Conservation (phyloP, 1,140 invertebrate genomes). For the Anadara kagoshimensis region DNA sequence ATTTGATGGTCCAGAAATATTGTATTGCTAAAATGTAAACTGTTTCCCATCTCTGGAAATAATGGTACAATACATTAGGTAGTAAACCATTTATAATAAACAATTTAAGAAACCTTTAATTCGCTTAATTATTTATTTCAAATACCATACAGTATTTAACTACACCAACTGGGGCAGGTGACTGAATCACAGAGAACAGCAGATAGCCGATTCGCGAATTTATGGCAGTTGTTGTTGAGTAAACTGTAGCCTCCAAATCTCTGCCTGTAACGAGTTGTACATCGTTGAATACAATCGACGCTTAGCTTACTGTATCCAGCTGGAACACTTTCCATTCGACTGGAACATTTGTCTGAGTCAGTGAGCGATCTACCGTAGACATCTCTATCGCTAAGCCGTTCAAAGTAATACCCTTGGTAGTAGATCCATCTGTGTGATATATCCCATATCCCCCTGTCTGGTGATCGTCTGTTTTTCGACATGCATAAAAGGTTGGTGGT, state of each 20-base stretch:
- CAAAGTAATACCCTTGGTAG: neutral
- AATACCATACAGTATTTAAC: no score
- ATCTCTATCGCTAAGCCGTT: neutral
- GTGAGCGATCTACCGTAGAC: no score
- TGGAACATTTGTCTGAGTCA: neutral
- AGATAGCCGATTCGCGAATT: constrained; percentile 10
- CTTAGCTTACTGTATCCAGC: constrained; percentile 11
- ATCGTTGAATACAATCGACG: constrained; percentile 3
- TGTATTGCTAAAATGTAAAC: no score
- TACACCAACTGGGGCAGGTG: constrained; percentile 8
- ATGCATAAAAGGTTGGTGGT: neutral
- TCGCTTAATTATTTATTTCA: no score
- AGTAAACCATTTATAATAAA: no score
- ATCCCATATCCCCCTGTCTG: neutral
- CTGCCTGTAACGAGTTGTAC: neutral
- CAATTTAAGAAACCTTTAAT: no score
- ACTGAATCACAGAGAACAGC: neutral
- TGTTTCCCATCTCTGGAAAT: no score
- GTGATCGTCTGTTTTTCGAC: neutral
- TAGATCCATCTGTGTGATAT: constrained; percentile 2
- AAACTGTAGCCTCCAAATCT: neutral
- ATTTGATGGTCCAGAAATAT: no score
- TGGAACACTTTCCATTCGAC: neutral
- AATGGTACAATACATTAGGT: no score
- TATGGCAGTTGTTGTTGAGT: constrained; percentile 14